A percentile compares a stretch with the other conserved stretches of the same genome.
phyloP scores from a whole-genome alignment of 1,140 invertebrate genomes.

The Ceratina calcarata region DNA sequence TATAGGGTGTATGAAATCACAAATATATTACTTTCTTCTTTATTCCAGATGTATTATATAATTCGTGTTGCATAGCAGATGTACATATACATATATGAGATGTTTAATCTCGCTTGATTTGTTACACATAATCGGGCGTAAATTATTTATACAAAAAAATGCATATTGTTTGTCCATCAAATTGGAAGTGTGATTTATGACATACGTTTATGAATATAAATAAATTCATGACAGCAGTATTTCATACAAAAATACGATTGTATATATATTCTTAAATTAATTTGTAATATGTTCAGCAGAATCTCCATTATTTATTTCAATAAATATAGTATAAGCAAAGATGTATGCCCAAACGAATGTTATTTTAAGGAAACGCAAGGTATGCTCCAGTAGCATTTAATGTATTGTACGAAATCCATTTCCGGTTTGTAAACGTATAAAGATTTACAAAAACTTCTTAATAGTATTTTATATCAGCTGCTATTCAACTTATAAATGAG shows the following conservation, averaged over 20 bases:
- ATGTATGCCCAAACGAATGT: conserved; percentile 4
- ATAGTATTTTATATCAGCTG: conserved; percentile 44
- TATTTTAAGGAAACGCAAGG: conserved; percentile 24
- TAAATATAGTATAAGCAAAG: conserved; percentile 29
- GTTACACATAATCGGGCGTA: conserved; percentile 15
- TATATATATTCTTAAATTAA: conserved; percentile 18
- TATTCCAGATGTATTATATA: conserved; percentile 41
- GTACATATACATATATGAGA: conserved; percentile 44
- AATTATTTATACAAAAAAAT: conserved; percentile 47
- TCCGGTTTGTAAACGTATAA: conserved; percentile 57
- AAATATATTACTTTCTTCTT: conserved; percentile 14
- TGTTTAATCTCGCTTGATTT: neutral
- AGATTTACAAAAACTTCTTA: conserved; percentile 55
- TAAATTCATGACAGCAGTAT: neutral
- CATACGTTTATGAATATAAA: conserved; percentile 9
- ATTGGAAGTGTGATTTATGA: conserved; percentile 2
- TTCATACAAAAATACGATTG: conserved; percentile 33
- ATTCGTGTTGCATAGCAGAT: conserved; percentile 40
- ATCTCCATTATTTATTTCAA: conserved; percentile 16
- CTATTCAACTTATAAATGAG: conserved; percentile 39
- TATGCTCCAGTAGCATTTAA: conserved; percentile 24
- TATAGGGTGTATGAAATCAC: conserved; percentile 9
- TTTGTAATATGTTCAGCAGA: neutral
- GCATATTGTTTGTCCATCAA: neutral
- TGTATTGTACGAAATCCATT: conserved; percentile 39